Evolutionary conservation across 2,113 vertebrate species (phyloP).

Genomic region (Strigops habroptila): DNA sequence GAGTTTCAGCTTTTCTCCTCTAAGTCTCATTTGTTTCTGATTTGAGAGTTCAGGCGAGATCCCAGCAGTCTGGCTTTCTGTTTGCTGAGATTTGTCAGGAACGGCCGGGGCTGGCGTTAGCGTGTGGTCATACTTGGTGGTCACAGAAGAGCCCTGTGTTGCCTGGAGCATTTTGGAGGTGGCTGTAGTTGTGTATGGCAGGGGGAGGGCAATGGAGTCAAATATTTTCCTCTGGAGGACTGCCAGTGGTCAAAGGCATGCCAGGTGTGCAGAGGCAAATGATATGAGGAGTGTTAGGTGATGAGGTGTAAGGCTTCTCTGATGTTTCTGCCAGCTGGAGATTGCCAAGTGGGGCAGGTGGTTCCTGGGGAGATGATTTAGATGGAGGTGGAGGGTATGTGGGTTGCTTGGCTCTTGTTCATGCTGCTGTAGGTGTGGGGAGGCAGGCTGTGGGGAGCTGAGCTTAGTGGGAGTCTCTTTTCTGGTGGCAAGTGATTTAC

Average conservation of each 20-base stretch:
- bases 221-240: not conserved
- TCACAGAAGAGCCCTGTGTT: not conserved
- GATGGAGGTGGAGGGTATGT: accelerated
- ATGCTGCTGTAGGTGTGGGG: not conserved
- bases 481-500: accelerated
- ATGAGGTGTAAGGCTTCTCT: not conserved
- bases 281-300: not conserved
- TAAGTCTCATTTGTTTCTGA: too few relatives aligned
- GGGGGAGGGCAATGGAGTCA: too few relatives aligned
- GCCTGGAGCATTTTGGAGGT: accelerated
- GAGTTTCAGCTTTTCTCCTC: not conserved
- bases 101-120: accelerated
- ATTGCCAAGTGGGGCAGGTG: too few relatives aligned
- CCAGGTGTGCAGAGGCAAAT: not conserved
- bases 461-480: accelerated
- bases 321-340: not conserved
- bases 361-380: accelerated
- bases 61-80: too few relatives aligned
- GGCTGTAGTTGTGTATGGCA: not conserved
- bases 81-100: not conserved
- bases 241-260: not conserved
- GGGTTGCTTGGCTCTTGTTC: not conserved
- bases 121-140: not conserved
- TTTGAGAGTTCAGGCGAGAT: too few relatives aligned
- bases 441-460: too few relatives aligned